Evolutionary conservation across 2,888 invertebrate genomes (phyloP).

Genomic region (Cephus runcator): DNA sequence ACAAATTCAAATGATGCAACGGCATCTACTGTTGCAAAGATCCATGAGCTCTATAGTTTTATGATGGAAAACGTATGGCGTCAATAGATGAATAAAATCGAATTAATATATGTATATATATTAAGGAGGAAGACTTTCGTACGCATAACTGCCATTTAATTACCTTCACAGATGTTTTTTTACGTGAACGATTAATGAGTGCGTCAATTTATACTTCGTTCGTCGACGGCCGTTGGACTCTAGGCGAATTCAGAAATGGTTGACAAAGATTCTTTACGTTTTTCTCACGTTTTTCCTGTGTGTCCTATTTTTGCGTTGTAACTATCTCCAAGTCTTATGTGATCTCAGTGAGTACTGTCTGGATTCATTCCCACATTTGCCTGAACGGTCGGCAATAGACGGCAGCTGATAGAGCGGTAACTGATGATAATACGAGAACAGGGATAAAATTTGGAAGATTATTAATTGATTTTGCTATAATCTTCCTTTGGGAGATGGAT

Average conservation of each 20-base stretch:
- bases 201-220: not conserved
- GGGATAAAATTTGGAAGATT: not conserved
- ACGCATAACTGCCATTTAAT: not conserved
- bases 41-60: not conserved
- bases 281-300: not conserved
- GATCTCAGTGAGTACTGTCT: not conserved
- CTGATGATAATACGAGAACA: not conserved
- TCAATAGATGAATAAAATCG: not conserved
- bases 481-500: slow-evolving; percentile 43
- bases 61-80: no score
- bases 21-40: not conserved
- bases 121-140: not conserved
- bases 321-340: not conserved
- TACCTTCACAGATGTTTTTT: not conserved
- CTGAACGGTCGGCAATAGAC: not conserved
- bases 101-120: not conserved
- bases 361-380: not conserved
- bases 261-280: not conserved
- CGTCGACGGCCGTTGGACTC: not conserved
- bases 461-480: not conserved
- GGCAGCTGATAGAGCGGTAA: not conserved
- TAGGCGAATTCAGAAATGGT: not conserved
- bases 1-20: not conserved
- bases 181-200: not conserved
- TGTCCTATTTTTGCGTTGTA: not conserved